A percentile compares a stretch with the other conserved stretches of the same genome.
Conservation (phyloP, 2,888 invertebrate genomes). For the Drosophila aldrichi region DNA sequence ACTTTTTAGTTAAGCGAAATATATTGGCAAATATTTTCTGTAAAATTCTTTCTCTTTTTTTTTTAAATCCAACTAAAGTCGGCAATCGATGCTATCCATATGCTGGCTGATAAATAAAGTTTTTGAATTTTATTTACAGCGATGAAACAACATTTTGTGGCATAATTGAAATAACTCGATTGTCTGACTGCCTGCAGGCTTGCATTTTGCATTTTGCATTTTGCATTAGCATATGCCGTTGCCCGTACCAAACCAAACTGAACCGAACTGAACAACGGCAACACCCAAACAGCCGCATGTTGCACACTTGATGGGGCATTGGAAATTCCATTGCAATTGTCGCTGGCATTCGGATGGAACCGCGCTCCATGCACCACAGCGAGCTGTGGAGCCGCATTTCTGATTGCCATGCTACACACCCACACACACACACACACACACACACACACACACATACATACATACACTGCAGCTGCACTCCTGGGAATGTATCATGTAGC, state of each 20-base stretch:
- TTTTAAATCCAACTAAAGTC: no score
- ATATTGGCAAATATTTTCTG: no score
- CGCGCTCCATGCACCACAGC: conserved; percentile 19
- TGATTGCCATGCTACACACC: conserved; percentile 25
- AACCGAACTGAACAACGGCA: background rate
- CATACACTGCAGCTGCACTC: background rate
- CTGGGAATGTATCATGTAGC: conserved; percentile 26
- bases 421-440: background rate
- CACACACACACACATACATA: background rate
- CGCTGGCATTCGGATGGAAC: conserved; percentile 39
- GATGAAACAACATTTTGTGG: conserved; percentile 5
- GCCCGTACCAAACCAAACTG: background rate
- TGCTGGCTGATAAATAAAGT: background rate
- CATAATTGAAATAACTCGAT: conserved; percentile 24
- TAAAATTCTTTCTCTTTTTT: no score
- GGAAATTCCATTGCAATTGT: conserved; percentile 53
- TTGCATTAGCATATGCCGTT: conserved; percentile 6
- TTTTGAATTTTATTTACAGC: background rate
- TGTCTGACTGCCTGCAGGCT: background rate
- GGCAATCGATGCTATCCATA: background rate
- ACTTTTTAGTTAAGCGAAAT: no score
- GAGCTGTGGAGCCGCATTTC: conserved; percentile 31
- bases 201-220: background rate
- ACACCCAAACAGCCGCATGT: conserved; percentile 12
- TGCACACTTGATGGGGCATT: conserved; percentile 42